Conservation (phyloP, 1,140 invertebrate species). For the Formica selysi region DNA sequence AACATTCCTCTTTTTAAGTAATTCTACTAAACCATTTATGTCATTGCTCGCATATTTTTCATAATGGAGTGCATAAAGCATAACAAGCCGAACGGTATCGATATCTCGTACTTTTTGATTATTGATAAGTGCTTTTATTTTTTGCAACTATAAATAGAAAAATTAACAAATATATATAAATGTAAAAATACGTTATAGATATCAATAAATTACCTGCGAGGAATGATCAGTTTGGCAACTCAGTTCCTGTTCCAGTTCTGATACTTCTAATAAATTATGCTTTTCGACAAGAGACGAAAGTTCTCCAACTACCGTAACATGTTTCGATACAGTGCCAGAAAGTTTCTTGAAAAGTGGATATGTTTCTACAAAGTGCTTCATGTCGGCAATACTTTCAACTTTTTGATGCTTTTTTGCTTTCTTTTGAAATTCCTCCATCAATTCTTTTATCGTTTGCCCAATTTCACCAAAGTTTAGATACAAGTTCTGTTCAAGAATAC, state of each 20-base stretch:
- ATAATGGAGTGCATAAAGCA: constrained; percentile 97
- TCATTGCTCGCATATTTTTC: constrained; percentile 96
- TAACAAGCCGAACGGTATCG: constrained; percentile 95
- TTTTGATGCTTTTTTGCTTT: constrained; percentile 98
- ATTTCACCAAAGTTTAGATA: constrained; percentile 99
- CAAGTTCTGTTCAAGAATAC: constrained; percentile 91
- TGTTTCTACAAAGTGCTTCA: constrained; percentile 99
- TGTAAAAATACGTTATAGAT: neutral
- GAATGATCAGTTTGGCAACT: constrained; percentile 97
- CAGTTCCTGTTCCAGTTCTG: constrained; percentile 98
- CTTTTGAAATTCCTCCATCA: constrained; percentile 99
- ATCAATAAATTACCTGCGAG: constrained; percentile 88
- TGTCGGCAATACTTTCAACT: constrained; percentile 99
- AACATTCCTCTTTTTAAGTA: constrained; percentile 90
- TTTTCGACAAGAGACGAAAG: constrained; percentile 94
- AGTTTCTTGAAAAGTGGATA: constrained; percentile 99
- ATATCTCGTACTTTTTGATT: constrained; percentile 91
- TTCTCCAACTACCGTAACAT: constrained; percentile 98
- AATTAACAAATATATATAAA: constrained; percentile 51
- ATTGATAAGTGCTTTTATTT: constrained; percentile 90
- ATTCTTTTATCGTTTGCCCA: constrained; percentile 97
- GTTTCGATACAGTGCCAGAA: constrained; percentile 98
- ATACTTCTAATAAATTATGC: constrained; percentile 95
- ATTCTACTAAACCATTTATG: constrained; percentile 90
- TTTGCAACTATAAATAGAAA: constrained; percentile 85